These are phyloP conservation scores for Drosophila longiperda DNA, from an alignment of 2,888 invertebrate species.

Conservation along the genomic window DNA sequence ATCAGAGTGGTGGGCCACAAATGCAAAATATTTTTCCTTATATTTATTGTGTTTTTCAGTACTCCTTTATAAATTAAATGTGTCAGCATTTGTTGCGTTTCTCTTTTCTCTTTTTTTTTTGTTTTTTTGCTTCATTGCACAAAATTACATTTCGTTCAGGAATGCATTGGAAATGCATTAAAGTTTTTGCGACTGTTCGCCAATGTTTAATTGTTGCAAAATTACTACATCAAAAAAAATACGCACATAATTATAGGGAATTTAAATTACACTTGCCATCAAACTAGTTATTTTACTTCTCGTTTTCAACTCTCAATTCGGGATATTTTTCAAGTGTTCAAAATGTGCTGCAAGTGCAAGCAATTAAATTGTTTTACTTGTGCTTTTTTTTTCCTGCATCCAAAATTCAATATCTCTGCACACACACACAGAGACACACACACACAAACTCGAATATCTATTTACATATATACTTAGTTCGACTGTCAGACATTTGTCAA, in stretches of 20 bases:
- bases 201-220: conserved; percentile 14
- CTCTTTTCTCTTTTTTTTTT: background rate
- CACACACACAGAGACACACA: background rate
- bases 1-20: conserved; percentile 67
- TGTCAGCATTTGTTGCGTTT: conserved; percentile 46
- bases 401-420: conserved; percentile 27
- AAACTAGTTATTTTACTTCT: background rate
- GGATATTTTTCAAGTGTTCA: background rate
- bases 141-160: conserved; percentile 7
- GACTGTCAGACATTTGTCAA: conserved; percentile 50
- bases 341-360: background rate
- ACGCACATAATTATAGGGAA: conserved; percentile 6
- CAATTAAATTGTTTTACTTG: conserved; percentile 2
- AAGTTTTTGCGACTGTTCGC: conserved; percentile 3
- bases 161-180: conserved; percentile 39
- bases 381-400: background rate
- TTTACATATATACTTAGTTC: conserved; percentile 21
- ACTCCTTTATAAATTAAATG: conserved; percentile 66
- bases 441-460: background rate
- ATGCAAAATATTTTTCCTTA: conserved; percentile 72
- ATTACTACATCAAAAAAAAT: background rate
- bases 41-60: conserved; percentile 72
- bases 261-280: background rate
- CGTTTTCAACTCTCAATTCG: conserved; percentile 9
- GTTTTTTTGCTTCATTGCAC: background rate